A percentile compares a stretch with the other conserved stretches of the same genome.
These are phyloP conservation scores for Hecatera dysodea DNA, from an alignment of 2,888 invertebrate genomes.

Conservation along the genomic window DNA sequence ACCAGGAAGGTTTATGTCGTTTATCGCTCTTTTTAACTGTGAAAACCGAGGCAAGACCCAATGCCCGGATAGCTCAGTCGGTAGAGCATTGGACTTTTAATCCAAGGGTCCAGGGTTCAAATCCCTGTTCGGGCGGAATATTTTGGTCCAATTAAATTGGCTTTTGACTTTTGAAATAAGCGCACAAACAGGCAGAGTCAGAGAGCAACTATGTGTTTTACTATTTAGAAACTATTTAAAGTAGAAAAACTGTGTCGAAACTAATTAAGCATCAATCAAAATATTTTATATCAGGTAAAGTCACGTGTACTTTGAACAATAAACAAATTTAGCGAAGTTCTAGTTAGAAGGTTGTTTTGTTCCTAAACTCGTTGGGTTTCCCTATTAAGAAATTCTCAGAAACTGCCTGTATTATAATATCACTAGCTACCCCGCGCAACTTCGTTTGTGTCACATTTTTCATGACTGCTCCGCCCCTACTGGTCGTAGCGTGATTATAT, in stretches of 20 bases:
- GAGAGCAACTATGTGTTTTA: no score
- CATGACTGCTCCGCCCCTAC: no score
- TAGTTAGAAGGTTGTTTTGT: neutral
- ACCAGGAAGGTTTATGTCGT: no score
- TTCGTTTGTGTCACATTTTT: no score
- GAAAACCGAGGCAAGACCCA: no score
- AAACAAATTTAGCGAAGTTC: neutral
- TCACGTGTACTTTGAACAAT: neutral
- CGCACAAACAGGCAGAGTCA: no score
- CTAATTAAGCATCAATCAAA: neutral
- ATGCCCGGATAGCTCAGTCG: constrained; percentile 94
- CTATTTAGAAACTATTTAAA: no score
- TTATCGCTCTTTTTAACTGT: no score
- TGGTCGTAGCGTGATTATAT: no score
- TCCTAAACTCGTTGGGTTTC: neutral
- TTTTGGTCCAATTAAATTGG: constrained; percentile 40
- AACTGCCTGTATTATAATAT: neutral
- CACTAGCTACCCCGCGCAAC: no score
- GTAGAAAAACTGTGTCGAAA: neutral
- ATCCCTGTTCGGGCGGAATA: constrained; percentile 93
- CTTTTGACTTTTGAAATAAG: no score
- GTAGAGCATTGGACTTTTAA: constrained; percentile 95
- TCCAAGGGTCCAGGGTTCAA: constrained; percentile 95
- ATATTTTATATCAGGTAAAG: neutral
- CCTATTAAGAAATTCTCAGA: neutral